Conservation (phyloP, 2,888 invertebrate genomes). For the Chydorus sphaericus region DNA sequence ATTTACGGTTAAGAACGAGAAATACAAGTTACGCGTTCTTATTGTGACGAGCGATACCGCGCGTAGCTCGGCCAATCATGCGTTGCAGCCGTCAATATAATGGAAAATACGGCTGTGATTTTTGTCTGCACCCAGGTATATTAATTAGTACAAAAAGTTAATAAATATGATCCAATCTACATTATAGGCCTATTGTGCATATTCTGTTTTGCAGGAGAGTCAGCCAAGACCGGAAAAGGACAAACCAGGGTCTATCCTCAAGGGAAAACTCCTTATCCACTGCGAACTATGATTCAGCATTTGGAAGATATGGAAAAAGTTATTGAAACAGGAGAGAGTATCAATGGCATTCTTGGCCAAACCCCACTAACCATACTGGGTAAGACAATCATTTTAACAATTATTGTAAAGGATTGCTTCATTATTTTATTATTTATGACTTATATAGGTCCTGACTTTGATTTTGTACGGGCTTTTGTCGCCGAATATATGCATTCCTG, state of each 20-base stretch:
- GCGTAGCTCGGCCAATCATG: background rate
- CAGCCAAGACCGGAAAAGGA: background rate
- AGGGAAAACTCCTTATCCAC: background rate
- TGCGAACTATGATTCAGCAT: background rate
- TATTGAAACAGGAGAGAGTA: background rate
- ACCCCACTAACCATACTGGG: no score
- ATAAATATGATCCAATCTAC: no score
- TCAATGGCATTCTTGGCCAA: background rate
- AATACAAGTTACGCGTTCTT: background rate
- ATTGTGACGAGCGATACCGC: no score
- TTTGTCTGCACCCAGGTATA: background rate
- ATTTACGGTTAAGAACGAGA: background rate
- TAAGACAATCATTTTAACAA: no score
- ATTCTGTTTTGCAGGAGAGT: no score
- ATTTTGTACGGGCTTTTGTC: background rate
- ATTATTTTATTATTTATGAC: background rate
- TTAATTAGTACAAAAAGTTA: no score
- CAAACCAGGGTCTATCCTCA: background rate
- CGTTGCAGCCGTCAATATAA: background rate
- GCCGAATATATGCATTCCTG: conserved; percentile 4
- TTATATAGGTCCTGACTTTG: no score
- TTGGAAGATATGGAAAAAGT: background rate
- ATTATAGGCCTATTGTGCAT: no score
- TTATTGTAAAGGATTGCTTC: no score
- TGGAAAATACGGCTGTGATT: conserved; percentile 1